Base-by-base conservation (phyloP, 2,797 vertebrate genomes). In the Oreonectes daqikongensis region DNA sequence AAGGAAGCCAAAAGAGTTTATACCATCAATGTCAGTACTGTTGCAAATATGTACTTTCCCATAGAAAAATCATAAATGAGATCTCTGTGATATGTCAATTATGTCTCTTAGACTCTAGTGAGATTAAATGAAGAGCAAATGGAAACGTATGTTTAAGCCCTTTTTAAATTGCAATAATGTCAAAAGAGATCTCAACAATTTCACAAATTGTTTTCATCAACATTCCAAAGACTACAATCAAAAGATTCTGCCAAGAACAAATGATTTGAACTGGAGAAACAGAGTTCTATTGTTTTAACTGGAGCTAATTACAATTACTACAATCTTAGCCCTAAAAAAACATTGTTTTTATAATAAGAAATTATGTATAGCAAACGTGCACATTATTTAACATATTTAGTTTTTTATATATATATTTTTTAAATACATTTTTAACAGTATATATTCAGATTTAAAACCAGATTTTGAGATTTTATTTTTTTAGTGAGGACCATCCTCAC, bases 1-100 rank as follows among this genome's bases (percentile, higher is more conserved):
- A 46, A 50, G 12, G 26, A 61, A 48, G 26, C 48, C 38, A 81
- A 26, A 12, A 59, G 40, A 42, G 52, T 59, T 28, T 59, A 5
- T 24, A 28, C n/a, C 53, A 15, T 22, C 14, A 40, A 40, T 50
- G 55, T 20, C 7, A 18, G 40, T 20, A n/a, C 11, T 14, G 52
- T 55, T 24, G 22, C 52, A 26, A 24, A 55, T 55, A 26, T 55
- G 22, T 14, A 26, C 52, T 55, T 55, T 55, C 10, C 52, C 52
- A 55, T 14, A 26, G 22, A 26, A 55, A 55, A 55, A 55, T 6
- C 10, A 24, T 55, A 26, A 24, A 55, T 24, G 55, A 28, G 55
- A 59, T 17, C 26, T 59, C 22, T 24, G 12, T 55, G 24, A 24
- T 55, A 55, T 55, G 20, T 55, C 26, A 59, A 17, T 28, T 30